These are phyloP conservation scores for Margaritifera margaritifera DNA, from an alignment of 2,888 invertebrate species.

Conservation along the genomic window DNA sequence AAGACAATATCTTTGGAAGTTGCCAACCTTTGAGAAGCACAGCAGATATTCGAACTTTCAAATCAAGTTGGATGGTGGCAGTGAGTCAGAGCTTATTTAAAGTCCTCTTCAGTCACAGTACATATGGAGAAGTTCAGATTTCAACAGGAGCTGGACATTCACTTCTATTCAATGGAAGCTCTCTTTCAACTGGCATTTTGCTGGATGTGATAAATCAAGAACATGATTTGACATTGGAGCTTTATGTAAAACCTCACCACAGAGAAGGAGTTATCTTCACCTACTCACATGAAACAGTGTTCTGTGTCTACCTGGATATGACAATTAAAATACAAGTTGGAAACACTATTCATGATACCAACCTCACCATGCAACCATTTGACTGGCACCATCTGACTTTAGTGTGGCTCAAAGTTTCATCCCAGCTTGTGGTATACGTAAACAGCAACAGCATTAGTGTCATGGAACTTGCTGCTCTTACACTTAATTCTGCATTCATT, in stretches of 20 bases:
- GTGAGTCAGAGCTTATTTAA: conserved; percentile 22
- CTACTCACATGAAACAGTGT: too few relatives aligned
- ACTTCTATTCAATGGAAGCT: conserved; percentile 18
- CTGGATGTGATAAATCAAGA: conserved; percentile 16
- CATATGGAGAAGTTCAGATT: conserved; percentile 13
- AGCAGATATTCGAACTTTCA: conserved; percentile 7
- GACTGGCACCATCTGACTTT: conserved; percentile 49
- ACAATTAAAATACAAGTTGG: conserved; percentile 18
- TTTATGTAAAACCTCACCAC: conserved; percentile 26
- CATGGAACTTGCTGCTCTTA: neutral
- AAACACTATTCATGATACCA: conserved; percentile 25
- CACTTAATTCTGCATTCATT: neutral
- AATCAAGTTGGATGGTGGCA: conserved; percentile 20
- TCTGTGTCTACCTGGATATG: too few relatives aligned
- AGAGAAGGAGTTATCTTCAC: conserved; percentile 33
- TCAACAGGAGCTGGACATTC: conserved; percentile 28
- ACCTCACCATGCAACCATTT: conserved; percentile 17
- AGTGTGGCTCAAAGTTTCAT: conserved; percentile 23
- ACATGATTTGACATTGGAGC: conserved; percentile 33
- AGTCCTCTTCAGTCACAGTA: conserved; percentile 17
- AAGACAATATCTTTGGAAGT: conserved; percentile 15
- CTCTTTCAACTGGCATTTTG: conserved; percentile 19
- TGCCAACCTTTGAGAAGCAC: conserved; percentile 9
- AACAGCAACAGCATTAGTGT: conserved; percentile 4
- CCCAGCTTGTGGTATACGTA: conserved; percentile 11